Evolutionary conservation across 2,888 invertebrate species (phyloP).

Genomic region (Odiellus spinosus): DNA sequence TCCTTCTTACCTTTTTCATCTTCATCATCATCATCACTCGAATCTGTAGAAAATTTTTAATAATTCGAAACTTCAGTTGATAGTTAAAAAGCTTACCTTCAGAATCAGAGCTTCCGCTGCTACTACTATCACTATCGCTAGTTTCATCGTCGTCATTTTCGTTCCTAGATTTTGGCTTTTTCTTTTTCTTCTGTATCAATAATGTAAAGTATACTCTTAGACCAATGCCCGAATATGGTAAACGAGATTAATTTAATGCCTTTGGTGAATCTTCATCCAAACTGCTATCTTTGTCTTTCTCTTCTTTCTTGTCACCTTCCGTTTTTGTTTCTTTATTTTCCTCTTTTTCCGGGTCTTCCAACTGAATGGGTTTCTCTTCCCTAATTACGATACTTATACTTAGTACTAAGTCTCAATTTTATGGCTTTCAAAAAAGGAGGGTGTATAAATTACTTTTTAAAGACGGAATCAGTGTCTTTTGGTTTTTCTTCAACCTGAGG

Average conservation of each 20-base stretch:
- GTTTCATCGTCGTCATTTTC: constrained; percentile 7
- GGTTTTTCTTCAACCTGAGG: constrained; percentile 14
- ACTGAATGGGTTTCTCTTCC: no score
- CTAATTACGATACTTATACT: no score
- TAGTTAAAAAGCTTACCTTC: no score
- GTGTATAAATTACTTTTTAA: neutral
- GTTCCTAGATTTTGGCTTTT: constrained; percentile 1
- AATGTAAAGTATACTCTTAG: neutral
- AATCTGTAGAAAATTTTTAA: no score
- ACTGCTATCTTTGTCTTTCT: constrained; percentile 6
- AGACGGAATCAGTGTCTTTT: constrained; percentile 8
- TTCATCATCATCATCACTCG: constrained; percentile 4
- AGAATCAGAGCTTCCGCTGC: no score
- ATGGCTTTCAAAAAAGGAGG: neutral
- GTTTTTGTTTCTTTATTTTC: constrained; percentile 1
- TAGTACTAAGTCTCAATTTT: neutral
- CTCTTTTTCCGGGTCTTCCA: no score
- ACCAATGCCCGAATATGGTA: neutral
- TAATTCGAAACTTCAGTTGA: no score
- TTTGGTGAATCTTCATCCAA: no score
- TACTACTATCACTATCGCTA: neutral
- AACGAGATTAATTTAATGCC: no score
- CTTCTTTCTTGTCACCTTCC: constrained; percentile 4
- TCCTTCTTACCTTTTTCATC: constrained; percentile 16
- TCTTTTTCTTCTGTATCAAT: constrained; percentile 8